These are phyloP conservation scores for Cynopterus sphinx DNA, from an alignment of 2,797 vertebrate genomes.

Conservation along the genomic window DNA sequence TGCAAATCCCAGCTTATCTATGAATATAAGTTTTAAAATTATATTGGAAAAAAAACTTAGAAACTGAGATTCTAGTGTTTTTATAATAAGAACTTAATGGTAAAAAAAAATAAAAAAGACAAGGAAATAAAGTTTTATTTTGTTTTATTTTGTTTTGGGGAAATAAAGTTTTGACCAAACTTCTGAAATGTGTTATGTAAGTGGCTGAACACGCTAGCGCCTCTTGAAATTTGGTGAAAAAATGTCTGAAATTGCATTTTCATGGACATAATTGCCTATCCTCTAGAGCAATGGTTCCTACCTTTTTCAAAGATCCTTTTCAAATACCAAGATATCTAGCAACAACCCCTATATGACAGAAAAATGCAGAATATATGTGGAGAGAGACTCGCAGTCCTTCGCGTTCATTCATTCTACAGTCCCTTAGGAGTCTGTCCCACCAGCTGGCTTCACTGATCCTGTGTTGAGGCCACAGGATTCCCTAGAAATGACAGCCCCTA, in stretches of 20 bases:
- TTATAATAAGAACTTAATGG: slow-evolving; percentile 18
- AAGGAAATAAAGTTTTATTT: background rate
- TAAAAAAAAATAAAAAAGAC: slow-evolving; percentile 27
- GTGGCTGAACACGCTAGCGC: background rate
- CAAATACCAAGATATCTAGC: slow-evolving; percentile 34
- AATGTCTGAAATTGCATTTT: slow-evolving; percentile 55
- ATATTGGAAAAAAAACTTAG: background rate
- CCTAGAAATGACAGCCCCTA: background rate
- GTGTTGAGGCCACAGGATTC: background rate
- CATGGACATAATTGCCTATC: slow-evolving; percentile 26
- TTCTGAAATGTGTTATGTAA: background rate
- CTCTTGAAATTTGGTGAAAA: slow-evolving; percentile 51
- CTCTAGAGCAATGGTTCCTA: slow-evolving; percentile 19
- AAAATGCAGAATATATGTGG: background rate
- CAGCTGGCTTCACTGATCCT: background rate
- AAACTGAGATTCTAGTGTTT: background rate
- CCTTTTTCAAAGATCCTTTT: slow-evolving; percentile 43
- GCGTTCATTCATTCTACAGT: background rate
- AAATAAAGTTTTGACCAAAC: background rate
- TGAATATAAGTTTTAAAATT: background rate
- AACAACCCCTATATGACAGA: background rate
- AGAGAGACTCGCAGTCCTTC: background rate
- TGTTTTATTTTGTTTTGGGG: no score
- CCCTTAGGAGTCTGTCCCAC: background rate
- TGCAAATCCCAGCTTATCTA: slow-evolving; percentile 27